Base-by-base conservation (phyloP, 2,888 invertebrate genomes). In the Lycaena phlaeas region DNA sequence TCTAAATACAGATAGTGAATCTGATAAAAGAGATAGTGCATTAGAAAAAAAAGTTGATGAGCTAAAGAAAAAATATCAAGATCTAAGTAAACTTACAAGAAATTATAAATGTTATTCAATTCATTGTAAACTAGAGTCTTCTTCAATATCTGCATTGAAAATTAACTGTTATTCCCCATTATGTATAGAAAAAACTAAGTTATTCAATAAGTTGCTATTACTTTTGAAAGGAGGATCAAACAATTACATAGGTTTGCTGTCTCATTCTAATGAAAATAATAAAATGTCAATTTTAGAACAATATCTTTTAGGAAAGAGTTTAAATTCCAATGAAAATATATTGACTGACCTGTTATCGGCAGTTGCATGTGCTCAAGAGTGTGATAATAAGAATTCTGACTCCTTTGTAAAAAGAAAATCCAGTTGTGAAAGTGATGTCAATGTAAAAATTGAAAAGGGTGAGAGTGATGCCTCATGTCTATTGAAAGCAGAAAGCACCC, bases 121-220 rank as follows among this genome's bases (percentile, higher is more conserved):
- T 55, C 87, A 87, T 40, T 93, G 93, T 59, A 91, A 90, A 36
- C 12, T 34, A 7, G 34, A 34, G 31, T 77, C 86, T 46, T 87
- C 87, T 50, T 65, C 69, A 49, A 68, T 69, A 44, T 85, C 42
- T 70, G 66, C 48, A 17, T 38, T 90, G 60, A 74, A 76, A 85
- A 48, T 86, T 63, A 54, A 76, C 36, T 95, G 95, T 57, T 96
- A 93, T 64, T 95, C 95, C 0, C 93, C 95, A 0, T 68, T 92
- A 34, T 96, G 95, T 62, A 79, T 93, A 39, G 90, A 91, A 61
- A 90, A 92, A 61, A 88, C 87, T 3, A 87, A 87, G 52, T 79
- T 94, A 3, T 87, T 93, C 36, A 88, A 89, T 51, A 91, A 93
- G 56, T 68, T 94, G 36, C 90, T 53, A 54, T 85, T 42, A 57